Base-by-base conservation (phyloP, 2,797 vertebrate genomes). In the Menidia menidia region DNA sequence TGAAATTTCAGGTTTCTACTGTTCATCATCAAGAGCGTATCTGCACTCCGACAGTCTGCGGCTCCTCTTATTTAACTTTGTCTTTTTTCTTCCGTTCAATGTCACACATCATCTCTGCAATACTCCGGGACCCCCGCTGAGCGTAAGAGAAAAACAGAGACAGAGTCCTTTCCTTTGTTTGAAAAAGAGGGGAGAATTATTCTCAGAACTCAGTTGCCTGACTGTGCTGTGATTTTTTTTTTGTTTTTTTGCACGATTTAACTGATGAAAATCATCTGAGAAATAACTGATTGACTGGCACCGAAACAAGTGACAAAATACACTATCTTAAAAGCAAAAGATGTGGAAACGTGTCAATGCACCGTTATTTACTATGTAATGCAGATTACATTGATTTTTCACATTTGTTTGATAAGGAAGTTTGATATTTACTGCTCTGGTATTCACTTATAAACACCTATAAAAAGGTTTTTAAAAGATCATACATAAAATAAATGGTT, bases 41-140 rank as follows among this genome's bases (percentile, higher is more conserved):
- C 56, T 60, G 60, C 4, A 4, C 52, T 32, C 55, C 31, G 39
- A 13, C 54, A 31, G 58, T 43, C 71, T 19, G 58, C 53, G 13
- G 16, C 51, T 59, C 43, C 2, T 16, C 73, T 18, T 6, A 8
- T 52, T 48, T 55, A 0, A 25, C 25, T 31, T 50, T 31, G 0
- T 58, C 5, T 19, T 16, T 11, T 19, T 25, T 48, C 12, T 56
- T 41, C 31, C 65, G 42, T 77, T 70, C 66, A 82, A 12, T 64
- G 81, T 80, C 82, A 79, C 58, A 60, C 58, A 32, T 60, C 42
- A 68, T 66, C 47, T 35, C 32, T 41, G 39, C 73, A 47, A 72
- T n/a, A 50, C 60, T 78, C 50, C 15, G 19, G 43, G 53, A 70
- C 50, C 33, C 60, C 74, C 15, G n/a, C 81, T 43, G 76, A 73